These are phyloP conservation scores for Chaitophorus viminalis DNA, from an alignment of 2,888 invertebrate genomes.

Conservation along the genomic window DNA sequence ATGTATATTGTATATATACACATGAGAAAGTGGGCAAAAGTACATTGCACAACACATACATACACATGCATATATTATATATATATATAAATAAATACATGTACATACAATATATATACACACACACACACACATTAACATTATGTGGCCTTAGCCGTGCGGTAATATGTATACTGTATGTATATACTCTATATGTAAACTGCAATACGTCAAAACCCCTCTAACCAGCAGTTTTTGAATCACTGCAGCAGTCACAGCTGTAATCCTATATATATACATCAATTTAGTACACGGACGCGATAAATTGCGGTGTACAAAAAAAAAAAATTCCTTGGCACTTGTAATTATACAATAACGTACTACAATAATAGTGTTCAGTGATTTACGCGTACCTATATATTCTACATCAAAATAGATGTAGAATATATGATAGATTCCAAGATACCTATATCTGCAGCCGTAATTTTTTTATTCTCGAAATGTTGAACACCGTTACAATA, in stretches of 20 bases:
- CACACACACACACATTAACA: background rate
- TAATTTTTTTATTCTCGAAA: background rate
- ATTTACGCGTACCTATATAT: too few relatives aligned
- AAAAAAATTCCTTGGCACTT: slow-evolving; percentile 21
- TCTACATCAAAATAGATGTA: too few relatives aligned
- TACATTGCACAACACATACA: background rate
- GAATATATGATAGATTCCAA: too few relatives aligned
- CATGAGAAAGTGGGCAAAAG: slow-evolving; percentile 15
- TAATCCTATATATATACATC: slow-evolving; percentile 3
- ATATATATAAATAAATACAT: too few relatives aligned
- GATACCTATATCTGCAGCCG: background rate
- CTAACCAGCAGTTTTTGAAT: background rate
- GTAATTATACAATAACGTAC: slow-evolving; percentile 11
- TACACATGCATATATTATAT: too few relatives aligned
- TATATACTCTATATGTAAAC: too few relatives aligned
- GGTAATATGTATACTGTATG: too few relatives aligned
- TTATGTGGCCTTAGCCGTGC: background rate
- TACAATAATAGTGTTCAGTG: background rate
- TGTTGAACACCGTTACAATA: background rate
- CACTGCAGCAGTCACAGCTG: background rate
- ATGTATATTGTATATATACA: too few relatives aligned
- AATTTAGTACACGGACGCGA: slow-evolving; percentile 28
- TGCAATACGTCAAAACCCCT: background rate
- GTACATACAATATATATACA: background rate
- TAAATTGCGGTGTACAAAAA: slow-evolving; percentile 11